phyloP scores from a whole-genome alignment of 2,888 invertebrate species.

The Caenorhabditis wallacei region DNA sequence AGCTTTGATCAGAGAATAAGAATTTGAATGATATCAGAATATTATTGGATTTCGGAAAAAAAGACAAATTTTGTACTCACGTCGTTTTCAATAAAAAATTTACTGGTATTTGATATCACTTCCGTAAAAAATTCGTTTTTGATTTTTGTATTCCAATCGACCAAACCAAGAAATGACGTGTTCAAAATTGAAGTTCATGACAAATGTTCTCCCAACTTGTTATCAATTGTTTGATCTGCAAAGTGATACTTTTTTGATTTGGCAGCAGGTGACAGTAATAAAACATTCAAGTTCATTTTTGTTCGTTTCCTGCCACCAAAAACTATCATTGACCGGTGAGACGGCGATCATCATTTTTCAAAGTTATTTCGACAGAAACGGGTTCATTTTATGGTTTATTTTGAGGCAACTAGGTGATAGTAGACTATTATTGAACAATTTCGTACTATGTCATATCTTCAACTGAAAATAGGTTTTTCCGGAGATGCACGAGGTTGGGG shows the following conservation, averaged over 20 bases:
- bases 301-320: neutral
- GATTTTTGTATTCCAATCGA: neutral
- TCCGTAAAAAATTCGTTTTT: neutral
- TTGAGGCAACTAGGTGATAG: neutral
- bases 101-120: neutral
- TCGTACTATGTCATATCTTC: neutral
- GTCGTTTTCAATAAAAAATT: neutral
- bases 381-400: neutral
- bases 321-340: conserved; percentile 59
- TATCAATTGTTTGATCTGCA: conserved; percentile 6
- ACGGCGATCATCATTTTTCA: conserved; percentile 26
- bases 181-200: neutral
- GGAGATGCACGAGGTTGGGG: no score
- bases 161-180: neutral
- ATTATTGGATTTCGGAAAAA: no score
- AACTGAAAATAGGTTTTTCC: neutral
- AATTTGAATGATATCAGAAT: no score
- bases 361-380: neutral
- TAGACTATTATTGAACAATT: no score
- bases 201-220: neutral
- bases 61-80: no score
- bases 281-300: conserved; percentile 32
- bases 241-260: conserved; percentile 50
- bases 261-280: neutral
- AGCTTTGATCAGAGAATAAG: neutral